Conservation (phyloP, 2,888 invertebrate genomes). For the Chalcis sispes region DNA sequence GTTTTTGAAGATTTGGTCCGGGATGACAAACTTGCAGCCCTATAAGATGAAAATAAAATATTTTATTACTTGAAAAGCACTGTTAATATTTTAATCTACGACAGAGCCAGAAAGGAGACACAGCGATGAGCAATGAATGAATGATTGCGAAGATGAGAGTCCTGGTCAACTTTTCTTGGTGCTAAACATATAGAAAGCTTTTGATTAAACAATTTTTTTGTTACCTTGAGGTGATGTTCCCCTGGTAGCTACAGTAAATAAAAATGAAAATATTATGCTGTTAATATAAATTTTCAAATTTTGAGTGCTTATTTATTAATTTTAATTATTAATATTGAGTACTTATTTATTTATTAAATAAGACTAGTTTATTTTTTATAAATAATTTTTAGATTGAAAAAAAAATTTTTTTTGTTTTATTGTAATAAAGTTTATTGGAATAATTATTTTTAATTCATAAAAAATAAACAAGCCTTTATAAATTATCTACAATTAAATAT, state of each 20-base stretch:
- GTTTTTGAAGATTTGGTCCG: slow-evolving; percentile 90
- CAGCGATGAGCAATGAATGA: slow-evolving; percentile 66
- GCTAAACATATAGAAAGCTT: slow-evolving; percentile 67
- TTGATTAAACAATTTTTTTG: slow-evolving; percentile 62
- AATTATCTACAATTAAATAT: no score
- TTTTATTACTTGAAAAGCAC: slow-evolving; percentile 1
- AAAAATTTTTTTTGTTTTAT: no score
- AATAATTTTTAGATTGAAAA: no score
- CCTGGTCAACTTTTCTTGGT: slow-evolving; percentile 66
- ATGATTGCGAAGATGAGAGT: slow-evolving; percentile 65
- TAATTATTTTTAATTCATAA: no score
- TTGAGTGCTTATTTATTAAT: no score
- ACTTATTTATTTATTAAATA: slow-evolving; percentile 14
- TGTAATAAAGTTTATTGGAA: no score
- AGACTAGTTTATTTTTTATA: not conserved
- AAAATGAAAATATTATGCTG: slow-evolving; percentile 67
- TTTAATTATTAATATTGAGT: slow-evolving; percentile 2
- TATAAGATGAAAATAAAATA: slow-evolving; percentile 69
- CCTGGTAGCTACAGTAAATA: slow-evolving; percentile 71
- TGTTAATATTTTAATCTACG: slow-evolving; percentile 22
- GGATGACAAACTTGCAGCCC: slow-evolving; percentile 94
- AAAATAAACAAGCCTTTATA: no score
- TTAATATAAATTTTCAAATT: slow-evolving; percentile 61
- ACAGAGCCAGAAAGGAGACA: slow-evolving; percentile 53
- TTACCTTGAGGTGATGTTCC: slow-evolving; percentile 73